Percentiles rank a stretch among this genome's conserved stretches.
Conservation (phyloP, 2,888 invertebrate genomes). For the Zygogramma bicolorata region DNA sequence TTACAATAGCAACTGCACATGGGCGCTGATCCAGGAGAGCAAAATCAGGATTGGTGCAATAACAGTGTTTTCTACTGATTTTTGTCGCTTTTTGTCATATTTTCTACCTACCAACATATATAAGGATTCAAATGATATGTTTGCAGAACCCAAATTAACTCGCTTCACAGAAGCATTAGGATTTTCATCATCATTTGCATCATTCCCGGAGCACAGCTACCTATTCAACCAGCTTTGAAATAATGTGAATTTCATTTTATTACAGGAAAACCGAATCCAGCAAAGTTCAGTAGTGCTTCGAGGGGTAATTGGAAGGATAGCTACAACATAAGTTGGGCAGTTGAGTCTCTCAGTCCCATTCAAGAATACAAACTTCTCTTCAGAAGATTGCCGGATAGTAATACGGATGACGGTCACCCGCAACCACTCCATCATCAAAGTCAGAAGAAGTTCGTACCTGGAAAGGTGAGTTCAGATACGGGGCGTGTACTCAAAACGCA, state of each 20-base stretch:
- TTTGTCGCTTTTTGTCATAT: no score
- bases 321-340: conserved; percentile 78
- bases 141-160: no score
- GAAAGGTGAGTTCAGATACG: conserved; percentile 22
- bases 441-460: conserved; percentile 58
- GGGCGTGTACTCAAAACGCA: neutral
- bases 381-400: conserved; percentile 71
- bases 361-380: conserved; percentile 77
- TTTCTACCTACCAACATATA: no score
- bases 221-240: no score
- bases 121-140: no score
- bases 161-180: no score
- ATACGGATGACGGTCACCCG: conserved; percentile 64
- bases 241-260: conserved; percentile 33
- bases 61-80: no score
- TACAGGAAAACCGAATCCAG: conserved; percentile 75
- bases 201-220: no score
- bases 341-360: conserved; percentile 76
- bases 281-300: conserved; percentile 74
- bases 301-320: conserved; percentile 72
- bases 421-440: conserved; percentile 67
- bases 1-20: no score
- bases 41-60: no score
- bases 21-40: no score
- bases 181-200: no score